Evolutionary conservation across 2,888 invertebrate species (phyloP).

Genomic region (Andrena bucephala): DNA sequence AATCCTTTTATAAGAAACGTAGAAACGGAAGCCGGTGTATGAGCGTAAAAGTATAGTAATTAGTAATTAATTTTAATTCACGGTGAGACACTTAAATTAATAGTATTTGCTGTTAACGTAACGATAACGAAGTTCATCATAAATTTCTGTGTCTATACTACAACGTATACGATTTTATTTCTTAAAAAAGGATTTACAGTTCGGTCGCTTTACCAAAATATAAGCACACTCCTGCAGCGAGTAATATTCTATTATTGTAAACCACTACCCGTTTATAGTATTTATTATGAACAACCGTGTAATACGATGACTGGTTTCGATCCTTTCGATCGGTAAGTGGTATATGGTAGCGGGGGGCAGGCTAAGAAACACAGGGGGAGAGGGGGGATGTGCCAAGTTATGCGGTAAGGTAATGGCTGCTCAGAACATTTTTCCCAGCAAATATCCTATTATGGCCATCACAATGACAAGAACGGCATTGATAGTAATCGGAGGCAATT

Average conservation of each 20-base stretch:
- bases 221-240: slow-evolving; percentile 76
- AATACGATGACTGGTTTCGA: slow-evolving; percentile 73
- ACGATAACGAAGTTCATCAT: slow-evolving; percentile 48
- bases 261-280: slow-evolving; percentile 76
- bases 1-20: slow-evolving; percentile 71
- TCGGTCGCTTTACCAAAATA: slow-evolving; percentile 68
- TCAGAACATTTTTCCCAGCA: slow-evolving; percentile 84
- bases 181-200: slow-evolving; percentile 73
- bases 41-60: slow-evolving; percentile 30
- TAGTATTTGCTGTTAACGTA: slow-evolving; percentile 31
- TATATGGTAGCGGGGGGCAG: slow-evolving; percentile 74
- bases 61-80: slow-evolving; percentile 38
- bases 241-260: slow-evolving; percentile 73
- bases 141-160: slow-evolving; percentile 26
- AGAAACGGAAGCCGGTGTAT: slow-evolving; percentile 29
- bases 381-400: slow-evolving; percentile 77
- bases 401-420: slow-evolving; percentile 76
- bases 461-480: slow-evolving; percentile 78
- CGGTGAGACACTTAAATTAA: slow-evolving; percentile 44
- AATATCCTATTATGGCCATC: slow-evolving; percentile 82
- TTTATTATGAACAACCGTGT: slow-evolving; percentile 76
- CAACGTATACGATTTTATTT: slow-evolving; percentile 32
- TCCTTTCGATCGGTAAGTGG: slow-evolving; percentile 68
- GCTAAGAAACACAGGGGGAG: slow-evolving; percentile 79
- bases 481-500: slow-evolving; percentile 70